phyloP scores from a whole-genome alignment of 2,888 invertebrate species.

The Ctenicera cuprea region DNA sequence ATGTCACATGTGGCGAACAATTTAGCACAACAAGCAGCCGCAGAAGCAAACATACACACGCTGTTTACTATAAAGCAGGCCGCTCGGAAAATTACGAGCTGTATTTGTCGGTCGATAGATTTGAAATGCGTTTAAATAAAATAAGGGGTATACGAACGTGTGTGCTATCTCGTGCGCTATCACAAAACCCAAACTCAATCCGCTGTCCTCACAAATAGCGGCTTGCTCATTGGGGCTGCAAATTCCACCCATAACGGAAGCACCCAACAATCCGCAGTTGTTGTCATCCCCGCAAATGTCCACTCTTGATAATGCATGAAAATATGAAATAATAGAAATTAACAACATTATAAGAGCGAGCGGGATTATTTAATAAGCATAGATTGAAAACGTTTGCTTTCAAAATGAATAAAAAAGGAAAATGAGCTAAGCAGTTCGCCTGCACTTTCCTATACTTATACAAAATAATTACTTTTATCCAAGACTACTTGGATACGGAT shows the following conservation, averaged over 20 bases:
- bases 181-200: slow-evolving; percentile 75
- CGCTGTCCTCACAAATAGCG: slow-evolving; percentile 75
- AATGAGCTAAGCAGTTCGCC: too few relatives aligned
- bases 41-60: slow-evolving; percentile 41
- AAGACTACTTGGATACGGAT: too few relatives aligned
- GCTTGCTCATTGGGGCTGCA: slow-evolving; percentile 75
- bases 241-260: slow-evolving; percentile 75
- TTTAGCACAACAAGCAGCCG: slow-evolving; percentile 60
- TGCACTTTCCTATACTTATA: too few relatives aligned
- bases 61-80: slow-evolving; percentile 43
- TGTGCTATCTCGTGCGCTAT: slow-evolving; percentile 78
- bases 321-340: not conserved
- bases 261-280: slow-evolving; percentile 72
- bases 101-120: slow-evolving; percentile 48
- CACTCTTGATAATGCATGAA: slow-evolving; percentile 60
- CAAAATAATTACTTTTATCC: too few relatives aligned
- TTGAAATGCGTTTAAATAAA: slow-evolving; percentile 25
- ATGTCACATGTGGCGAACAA: slow-evolving; percentile 63
- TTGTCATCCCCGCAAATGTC: slow-evolving; percentile 68
- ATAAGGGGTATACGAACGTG: slow-evolving; percentile 71
- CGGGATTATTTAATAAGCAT: too few relatives aligned
- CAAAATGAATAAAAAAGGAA: too few relatives aligned
- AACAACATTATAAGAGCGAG: not conserved
- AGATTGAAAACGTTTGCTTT: too few relatives aligned
- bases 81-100: slow-evolving; percentile 52